A percentile compares a stretch with the other conserved stretches of the same genome.
Evolutionary conservation across 2,797 vertebrate genomes (phyloP).

Genomic region (Triplophysa bombifrons): DNA sequence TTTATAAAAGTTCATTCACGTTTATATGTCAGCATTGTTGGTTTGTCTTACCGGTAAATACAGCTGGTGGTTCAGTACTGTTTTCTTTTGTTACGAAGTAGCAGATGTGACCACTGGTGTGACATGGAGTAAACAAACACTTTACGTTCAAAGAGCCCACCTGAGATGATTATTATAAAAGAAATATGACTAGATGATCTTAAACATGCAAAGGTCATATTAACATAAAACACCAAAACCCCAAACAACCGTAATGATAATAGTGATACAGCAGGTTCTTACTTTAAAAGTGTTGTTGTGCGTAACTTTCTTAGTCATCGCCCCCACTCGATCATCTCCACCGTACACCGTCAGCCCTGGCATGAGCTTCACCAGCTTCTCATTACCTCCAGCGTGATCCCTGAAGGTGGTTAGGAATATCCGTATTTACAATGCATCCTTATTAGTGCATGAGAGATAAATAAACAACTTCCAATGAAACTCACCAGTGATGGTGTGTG

Average conservation of each 20-base stretch:
- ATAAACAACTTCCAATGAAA: neutral
- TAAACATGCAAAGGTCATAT: neutral
- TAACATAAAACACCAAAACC: too few relatives aligned
- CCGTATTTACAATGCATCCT: neutral
- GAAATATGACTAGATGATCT: neutral
- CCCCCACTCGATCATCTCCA: constrained; percentile 89
- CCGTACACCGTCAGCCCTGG: constrained; percentile 88
- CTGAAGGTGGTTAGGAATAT: constrained; percentile 65
- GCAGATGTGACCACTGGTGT: constrained; percentile 97
- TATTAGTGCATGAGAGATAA: neutral
- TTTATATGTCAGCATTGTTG: neutral
- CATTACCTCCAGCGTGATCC: constrained; percentile 97
- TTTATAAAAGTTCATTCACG: neutral
- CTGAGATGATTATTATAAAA: constrained; percentile 64
- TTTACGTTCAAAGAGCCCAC: constrained; percentile 91
- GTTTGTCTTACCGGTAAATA: constrained; percentile 87
- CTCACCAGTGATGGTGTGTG: constrained; percentile 98
- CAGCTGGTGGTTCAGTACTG: constrained; percentile 86
- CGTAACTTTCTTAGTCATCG: constrained; percentile 87
- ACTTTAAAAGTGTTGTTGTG: constrained; percentile 88
- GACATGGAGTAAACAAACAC: constrained; percentile 94
- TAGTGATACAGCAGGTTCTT: neutral
- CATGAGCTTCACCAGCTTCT: constrained; percentile 89
- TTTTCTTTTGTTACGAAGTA: constrained; percentile 92
- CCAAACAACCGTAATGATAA: too few relatives aligned